phyloP scores from a whole-genome alignment of 2,113 vertebrate species.

The Dicrurus megarhynchus region DNA sequence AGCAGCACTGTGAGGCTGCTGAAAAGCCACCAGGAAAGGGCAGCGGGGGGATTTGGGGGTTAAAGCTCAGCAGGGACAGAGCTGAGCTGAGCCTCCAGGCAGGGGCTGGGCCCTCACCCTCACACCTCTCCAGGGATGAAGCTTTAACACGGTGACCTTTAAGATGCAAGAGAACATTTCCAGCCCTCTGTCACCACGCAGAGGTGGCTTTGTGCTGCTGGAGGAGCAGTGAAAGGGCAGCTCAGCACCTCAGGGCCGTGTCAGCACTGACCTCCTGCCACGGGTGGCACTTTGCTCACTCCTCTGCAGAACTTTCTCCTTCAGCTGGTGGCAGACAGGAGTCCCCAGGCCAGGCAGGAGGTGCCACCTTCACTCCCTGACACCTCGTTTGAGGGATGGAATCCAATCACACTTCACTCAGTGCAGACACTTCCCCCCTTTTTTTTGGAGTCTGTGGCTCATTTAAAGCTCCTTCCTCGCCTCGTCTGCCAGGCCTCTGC shows the following conservation, averaged over 20 bases:
- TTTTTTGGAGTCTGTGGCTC: accelerated
- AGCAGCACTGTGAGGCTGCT: not conserved
- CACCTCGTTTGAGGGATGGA: not conserved
- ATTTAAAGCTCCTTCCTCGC: not conserved
- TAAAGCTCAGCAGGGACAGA: not conserved
- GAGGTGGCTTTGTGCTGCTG: not conserved
- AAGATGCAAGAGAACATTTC: not conserved
- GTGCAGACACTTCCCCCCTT: not conserved
- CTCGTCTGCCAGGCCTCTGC: not conserved
- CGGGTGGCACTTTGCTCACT: accelerated
- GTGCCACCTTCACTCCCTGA: not conserved
- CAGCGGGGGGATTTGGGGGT: not conserved
- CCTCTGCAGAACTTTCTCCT: not conserved
- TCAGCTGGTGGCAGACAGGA: not conserved
- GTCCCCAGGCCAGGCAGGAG: not conserved
- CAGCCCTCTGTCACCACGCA: not conserved
- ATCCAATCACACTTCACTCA: not conserved
- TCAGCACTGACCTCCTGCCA: not conserved
- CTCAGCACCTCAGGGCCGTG: accelerated
- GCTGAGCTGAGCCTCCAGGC: not conserved
- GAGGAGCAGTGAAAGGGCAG: not conserved
- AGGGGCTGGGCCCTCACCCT: not conserved
- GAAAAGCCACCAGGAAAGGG: not conserved
- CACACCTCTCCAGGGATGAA: not conserved
- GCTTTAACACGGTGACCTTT: not conserved